A percentile compares a stretch with the other conserved stretches of the same genome.
Conservation (phyloP, 23 tunicate species). For the Trididemnum miniatum region DNA sequence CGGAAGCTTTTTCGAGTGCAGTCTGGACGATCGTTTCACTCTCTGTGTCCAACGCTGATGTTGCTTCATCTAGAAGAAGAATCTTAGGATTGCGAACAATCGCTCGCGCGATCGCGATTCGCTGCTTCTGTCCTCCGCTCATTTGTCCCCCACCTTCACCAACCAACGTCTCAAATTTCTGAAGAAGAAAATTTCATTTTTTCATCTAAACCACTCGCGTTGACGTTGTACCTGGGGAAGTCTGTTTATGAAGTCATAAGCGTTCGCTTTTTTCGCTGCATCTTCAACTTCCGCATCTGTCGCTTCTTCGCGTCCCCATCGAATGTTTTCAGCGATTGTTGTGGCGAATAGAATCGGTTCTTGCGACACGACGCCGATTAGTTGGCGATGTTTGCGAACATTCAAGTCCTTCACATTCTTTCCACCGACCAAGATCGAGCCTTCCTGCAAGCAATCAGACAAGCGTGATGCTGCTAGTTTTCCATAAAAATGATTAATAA, state of each 20-base stretch:
- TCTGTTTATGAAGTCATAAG: slow-evolving; percentile 26
- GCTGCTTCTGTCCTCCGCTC: slow-evolving; percentile 39
- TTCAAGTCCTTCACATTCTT: not conserved
- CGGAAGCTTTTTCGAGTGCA: slow-evolving; percentile 21
- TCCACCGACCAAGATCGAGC: not conserved
- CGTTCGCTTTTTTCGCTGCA: slow-evolving; percentile 29
- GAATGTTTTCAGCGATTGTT: slow-evolving; percentile 31
- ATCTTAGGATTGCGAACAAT: slow-evolving; percentile 32
- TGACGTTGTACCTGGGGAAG: slow-evolving; percentile 7
- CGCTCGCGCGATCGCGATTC: slow-evolving; percentile 30
- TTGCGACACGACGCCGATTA: slow-evolving; percentile 32
- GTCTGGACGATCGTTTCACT: slow-evolving; percentile 33
- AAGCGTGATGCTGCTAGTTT: too few relatives aligned
- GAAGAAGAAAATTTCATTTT: too few relatives aligned
- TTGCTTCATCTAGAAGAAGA: slow-evolving; percentile 31
- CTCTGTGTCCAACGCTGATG: slow-evolving; percentile 34
- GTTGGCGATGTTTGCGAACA: slow-evolving; percentile 4
- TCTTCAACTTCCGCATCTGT: slow-evolving; percentile 1
- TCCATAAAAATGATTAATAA: too few relatives aligned
- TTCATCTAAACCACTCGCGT: not conserved
- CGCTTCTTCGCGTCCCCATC: slow-evolving; percentile 26
- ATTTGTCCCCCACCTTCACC: slow-evolving; percentile 30
- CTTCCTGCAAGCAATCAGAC: not conserved
- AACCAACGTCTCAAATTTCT: slow-evolving; percentile 29
- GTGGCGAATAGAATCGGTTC: slow-evolving; percentile 31